Percentiles rank a stretch among this genome's conserved stretches.
Conservation (phyloP, 2,888 invertebrate genomes). For the Phrixothrix hirtus region DNA sequence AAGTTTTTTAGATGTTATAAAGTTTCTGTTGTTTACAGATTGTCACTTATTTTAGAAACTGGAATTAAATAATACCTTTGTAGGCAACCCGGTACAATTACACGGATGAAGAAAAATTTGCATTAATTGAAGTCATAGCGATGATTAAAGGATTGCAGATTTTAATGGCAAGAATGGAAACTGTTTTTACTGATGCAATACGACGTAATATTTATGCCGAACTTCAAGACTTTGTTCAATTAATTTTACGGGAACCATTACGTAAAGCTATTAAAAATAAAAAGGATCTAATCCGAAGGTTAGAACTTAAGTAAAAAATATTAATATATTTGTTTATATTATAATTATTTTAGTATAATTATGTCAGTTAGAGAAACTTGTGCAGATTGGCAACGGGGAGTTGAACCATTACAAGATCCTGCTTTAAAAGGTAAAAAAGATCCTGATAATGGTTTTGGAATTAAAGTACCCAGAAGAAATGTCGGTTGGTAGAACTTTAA, state of each 20-base stretch:
- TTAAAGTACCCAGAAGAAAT: slow-evolving; percentile 89
- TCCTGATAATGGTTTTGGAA: slow-evolving; percentile 86
- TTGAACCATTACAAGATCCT: slow-evolving; percentile 90
- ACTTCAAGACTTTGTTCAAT: slow-evolving; percentile 94
- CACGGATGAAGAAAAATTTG: slow-evolving; percentile 95
- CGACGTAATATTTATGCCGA: slow-evolving; percentile 92
- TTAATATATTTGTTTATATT: neutral
- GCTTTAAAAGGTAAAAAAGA: slow-evolving; percentile 93
- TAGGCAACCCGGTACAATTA: slow-evolving; percentile 97
- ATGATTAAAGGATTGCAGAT: slow-evolving; percentile 99
- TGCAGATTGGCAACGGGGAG: slow-evolving; percentile 93
- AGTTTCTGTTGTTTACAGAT: too few relatives aligned
- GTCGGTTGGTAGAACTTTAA: slow-evolving; percentile 68
- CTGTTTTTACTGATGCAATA: slow-evolving; percentile 91
- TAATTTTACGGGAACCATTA: slow-evolving; percentile 85
- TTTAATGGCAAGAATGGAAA: slow-evolving; percentile 95
- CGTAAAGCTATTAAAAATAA: slow-evolving; percentile 97
- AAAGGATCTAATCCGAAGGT: slow-evolving; percentile 89
- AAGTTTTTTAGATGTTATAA: too few relatives aligned
- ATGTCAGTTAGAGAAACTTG: slow-evolving; percentile 97
- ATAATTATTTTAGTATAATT: slow-evolving; percentile 74
- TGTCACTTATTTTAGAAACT: too few relatives aligned
- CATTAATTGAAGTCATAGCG: slow-evolving; percentile 96
- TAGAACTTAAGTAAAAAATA: too few relatives aligned
- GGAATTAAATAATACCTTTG: slow-evolving; percentile 15